These are phyloP conservation scores for Prunella himalayana DNA, from an alignment of 2,113 vertebrate genomes.

Conservation along the genomic window DNA sequence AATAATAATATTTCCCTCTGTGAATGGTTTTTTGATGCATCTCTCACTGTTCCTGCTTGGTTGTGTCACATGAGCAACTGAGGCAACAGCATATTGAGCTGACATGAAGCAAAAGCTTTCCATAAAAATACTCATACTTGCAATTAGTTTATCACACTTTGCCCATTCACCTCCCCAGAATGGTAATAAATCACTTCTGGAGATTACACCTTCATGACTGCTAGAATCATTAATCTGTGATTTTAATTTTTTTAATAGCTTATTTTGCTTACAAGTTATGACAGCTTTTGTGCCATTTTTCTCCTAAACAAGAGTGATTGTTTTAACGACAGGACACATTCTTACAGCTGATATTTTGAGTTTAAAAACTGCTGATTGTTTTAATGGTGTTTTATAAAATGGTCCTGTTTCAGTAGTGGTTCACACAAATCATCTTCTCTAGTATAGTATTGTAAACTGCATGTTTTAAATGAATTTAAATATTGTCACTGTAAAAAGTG, in stretches of 20 bases:
- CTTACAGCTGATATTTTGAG: background rate
- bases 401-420: background rate
- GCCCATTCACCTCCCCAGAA: background rate
- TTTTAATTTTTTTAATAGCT: background rate
- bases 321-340: background rate
- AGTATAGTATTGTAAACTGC: background rate
- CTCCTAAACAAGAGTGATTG: background rate
- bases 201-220: background rate
- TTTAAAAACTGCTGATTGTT: background rate
- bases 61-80: background rate
- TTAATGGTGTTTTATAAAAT: background rate
- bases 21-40: background rate
- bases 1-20: background rate
- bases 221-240: background rate
- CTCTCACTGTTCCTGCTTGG: background rate
- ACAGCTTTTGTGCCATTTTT: background rate
- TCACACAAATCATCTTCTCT: background rate
- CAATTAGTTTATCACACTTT: background rate
- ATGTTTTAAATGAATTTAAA: background rate
- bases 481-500: background rate
- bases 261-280: background rate
- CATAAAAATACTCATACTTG: background rate
- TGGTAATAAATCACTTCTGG: background rate
- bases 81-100: background rate
- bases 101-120: background rate